Evolutionary conservation across 2,888 invertebrate genomes (phyloP).

Genomic region (Drosophila lutescens): DNA sequence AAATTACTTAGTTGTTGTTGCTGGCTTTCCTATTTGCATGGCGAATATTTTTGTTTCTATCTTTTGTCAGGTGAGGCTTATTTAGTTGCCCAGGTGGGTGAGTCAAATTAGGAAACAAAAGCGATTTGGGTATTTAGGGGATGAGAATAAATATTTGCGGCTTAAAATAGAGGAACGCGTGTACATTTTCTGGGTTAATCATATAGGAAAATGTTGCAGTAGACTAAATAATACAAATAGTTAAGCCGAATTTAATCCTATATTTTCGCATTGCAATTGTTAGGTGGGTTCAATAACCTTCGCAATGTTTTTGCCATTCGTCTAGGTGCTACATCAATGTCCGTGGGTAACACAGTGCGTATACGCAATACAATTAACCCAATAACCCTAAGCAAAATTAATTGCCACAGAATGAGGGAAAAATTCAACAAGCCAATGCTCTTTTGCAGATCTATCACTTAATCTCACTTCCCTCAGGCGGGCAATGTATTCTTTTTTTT

Average conservation of each 20-base stretch:
- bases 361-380: conserved; percentile 49
- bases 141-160: background rate
- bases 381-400: conserved; percentile 43
- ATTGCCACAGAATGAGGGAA: conserved; percentile 39
- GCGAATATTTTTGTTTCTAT: conserved; percentile 34
- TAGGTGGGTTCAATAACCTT: conserved; percentile 10
- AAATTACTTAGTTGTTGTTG: conserved; percentile 43
- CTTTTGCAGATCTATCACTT: conserved; percentile 11
- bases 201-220: background rate
- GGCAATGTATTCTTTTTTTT: conserved; percentile 4
- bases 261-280: too few species aligned
- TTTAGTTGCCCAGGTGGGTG: conserved; percentile 19
- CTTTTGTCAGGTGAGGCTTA: conserved; percentile 9
- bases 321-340: conserved; percentile 24
- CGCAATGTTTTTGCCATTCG: conserved; percentile 1
- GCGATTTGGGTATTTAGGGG: conserved; percentile 11
- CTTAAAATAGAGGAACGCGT: background rate
- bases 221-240: background rate
- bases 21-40: conserved; percentile 41
- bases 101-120: conserved; percentile 21
- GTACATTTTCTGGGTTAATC: background rate
- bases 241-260: too few species aligned
- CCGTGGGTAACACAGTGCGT: conserved; percentile 37
- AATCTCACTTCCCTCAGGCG: conserved; percentile 6
- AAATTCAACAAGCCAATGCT: conserved; percentile 10